Conservation (phyloP, 2,888 invertebrate genomes). For the Drosophila paucipuncta region DNA sequence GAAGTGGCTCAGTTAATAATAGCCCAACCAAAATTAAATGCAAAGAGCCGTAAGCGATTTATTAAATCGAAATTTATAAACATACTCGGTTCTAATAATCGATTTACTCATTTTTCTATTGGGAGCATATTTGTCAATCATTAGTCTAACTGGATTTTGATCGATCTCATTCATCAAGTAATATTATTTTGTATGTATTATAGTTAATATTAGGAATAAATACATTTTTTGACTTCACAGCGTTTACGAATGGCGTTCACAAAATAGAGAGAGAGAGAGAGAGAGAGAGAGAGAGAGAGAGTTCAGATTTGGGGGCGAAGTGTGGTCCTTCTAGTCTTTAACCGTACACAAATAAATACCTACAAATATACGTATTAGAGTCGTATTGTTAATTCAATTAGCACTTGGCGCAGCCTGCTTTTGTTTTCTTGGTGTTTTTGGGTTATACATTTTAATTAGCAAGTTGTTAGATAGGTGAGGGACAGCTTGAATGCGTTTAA, state of each 20-base stretch:
- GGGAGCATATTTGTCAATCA: neutral
- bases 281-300: neutral
- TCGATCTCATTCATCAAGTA: neutral
- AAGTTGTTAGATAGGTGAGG: constrained; percentile 9
- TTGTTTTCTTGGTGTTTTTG: constrained; percentile 21
- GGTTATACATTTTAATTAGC: constrained; percentile 12
- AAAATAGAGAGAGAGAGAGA: neutral
- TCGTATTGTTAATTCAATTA: constrained; percentile 66
- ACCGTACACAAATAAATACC: neutral
- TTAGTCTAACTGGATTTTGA: neutral
- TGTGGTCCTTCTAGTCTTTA: neutral
- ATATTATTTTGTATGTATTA: neutral
- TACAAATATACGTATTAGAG: constrained; percentile 45
- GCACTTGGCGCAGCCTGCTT: constrained; percentile 45
- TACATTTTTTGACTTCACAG: neutral
- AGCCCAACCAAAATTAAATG: constrained; percentile 35
- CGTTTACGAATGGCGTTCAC: neutral
- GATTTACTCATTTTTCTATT: neutral
- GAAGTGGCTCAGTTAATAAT: constrained; percentile 64
- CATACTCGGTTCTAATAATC: neutral
- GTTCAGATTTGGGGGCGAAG: neutral
- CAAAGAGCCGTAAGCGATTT: neutral
- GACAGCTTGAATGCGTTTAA: constrained; percentile 4
- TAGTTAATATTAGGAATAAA: neutral
- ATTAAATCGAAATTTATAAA: neutral